phyloP scores from a whole-genome alignment of 2,113 vertebrate species.

The Hemiprocne comata region DNA sequence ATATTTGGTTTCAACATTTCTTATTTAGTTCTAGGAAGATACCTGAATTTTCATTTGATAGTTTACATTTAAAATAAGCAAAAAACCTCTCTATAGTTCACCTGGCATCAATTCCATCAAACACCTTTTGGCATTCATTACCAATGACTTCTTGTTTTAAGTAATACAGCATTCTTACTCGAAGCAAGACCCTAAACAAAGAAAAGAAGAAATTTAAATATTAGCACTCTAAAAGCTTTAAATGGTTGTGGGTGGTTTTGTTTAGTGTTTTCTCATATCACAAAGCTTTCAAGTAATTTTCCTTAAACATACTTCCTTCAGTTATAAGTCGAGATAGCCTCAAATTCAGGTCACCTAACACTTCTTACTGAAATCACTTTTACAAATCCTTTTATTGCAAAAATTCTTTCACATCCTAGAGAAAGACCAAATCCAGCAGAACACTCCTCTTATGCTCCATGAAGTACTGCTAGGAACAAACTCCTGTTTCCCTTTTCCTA shows the following conservation, averaged over 20 bases:
- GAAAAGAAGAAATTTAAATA: not conserved
- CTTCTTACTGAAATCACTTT: not conserved
- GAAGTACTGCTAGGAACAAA: not conserved
- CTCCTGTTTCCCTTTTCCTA: not conserved
- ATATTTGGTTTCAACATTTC: not conserved
- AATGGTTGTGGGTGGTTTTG: not conserved
- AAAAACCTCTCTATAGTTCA: slow-evolving; percentile 69
- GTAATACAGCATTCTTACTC: slow-evolving; percentile 99
- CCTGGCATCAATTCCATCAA: slow-evolving; percentile 91
- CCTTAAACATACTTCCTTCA: not conserved
- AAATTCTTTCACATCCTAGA: not conserved
- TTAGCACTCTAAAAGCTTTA: not conserved
- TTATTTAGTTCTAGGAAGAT: not conserved
- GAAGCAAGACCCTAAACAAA: slow-evolving; percentile 89
- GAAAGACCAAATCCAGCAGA: not conserved
- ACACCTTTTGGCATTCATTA: slow-evolving; percentile 88
- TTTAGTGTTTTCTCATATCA: not conserved
- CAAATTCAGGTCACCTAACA: not conserved
- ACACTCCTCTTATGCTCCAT: not conserved
- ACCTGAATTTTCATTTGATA: not conserved
- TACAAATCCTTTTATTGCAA: not conserved
- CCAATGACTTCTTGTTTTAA: slow-evolving; percentile 99
- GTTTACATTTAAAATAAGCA: not conserved
- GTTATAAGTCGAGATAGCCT: not conserved
- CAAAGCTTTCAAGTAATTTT: not conserved